Evolutionary conservation across 2,797 vertebrate species (phyloP), one percentile per base, ranked within the genome.

Genomic region (Onychomys arenicola): DNA sequence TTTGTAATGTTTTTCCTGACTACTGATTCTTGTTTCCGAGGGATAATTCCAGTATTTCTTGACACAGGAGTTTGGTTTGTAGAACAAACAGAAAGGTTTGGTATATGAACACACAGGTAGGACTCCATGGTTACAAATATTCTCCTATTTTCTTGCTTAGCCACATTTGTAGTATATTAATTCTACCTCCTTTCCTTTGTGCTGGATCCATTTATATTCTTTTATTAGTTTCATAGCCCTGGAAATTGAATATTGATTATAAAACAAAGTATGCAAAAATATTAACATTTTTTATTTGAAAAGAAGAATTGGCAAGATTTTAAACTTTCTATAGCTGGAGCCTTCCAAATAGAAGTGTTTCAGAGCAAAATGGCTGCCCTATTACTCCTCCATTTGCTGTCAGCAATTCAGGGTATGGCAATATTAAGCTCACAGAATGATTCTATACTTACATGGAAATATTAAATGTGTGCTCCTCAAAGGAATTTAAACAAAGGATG

Each of bases 231-330:
- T 97, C 16, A 92, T 55, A 83, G 57, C 85, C 77, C 93, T 96
- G 91, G 90, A 96, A 96, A 95, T 89, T 92, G 92, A 95, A 90
- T 96, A 95, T 82, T 78, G 76, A 96, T 96, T 95, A 82, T 91
- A 57, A 96, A 67, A 89, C 93, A 94, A 96, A 96, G 81, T 63
- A 88, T 82, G 49, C 43, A 86, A 96, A 91, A 94, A 93, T 61
- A 94, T 73, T 85, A 91, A 89, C 59, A 43, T 69, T 87, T 87
- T 86, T 86, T 11, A 93, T 91, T 95, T 89, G 37, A 96, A 92
- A 80, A 94, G 34, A 76, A 37, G 76, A 55, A 29, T 95, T 77
- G 83, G 63, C 46, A 82, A 75, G n/a, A 65, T 61, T 85, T 67
- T 67, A n/a, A 52, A 52, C 61, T 92, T 93, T 57, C 82, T 69